Evolutionary conservation across 2,797 vertebrate genomes (phyloP).

Genomic region (Epinephelus malabaricus): DNA sequence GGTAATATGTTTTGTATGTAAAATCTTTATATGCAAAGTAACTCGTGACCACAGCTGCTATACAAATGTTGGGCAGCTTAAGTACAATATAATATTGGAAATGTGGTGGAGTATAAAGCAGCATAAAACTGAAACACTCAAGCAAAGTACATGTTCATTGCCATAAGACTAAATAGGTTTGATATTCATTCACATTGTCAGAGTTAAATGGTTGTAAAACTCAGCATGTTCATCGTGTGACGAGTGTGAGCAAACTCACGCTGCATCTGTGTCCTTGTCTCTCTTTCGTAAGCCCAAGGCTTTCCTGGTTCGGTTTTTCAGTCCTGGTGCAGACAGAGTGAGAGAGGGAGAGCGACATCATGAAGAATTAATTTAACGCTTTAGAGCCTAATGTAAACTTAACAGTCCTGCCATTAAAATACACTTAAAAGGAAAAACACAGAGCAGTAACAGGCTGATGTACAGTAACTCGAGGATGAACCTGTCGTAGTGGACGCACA

Average conservation of each 20-base stretch:
- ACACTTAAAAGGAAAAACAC: slow-evolving; percentile 43
- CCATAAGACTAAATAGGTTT: too few relatives aligned
- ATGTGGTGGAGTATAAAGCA: too few relatives aligned
- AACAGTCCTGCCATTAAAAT: slow-evolving; percentile 39
- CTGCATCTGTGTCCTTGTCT: slow-evolving; percentile 96
- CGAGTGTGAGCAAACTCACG: slow-evolving; percentile 85
- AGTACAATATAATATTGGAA: too few relatives aligned
- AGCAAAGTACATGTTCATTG: too few relatives aligned
- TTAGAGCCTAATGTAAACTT: slow-evolving; percentile 27
- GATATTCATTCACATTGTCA: slow-evolving; percentile 5
- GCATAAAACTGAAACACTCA: too few relatives aligned
- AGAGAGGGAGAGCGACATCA: slow-evolving; percentile 21
- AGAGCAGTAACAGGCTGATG: slow-evolving; percentile 26
- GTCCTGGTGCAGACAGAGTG: slow-evolving; percentile 82
- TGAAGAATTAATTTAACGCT: slow-evolving; percentile 28
- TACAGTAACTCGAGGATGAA: slow-evolving; percentile 16
- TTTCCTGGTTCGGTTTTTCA: slow-evolving; percentile 98
- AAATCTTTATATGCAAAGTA: too few relatives aligned
- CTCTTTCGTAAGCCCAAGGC: slow-evolving; percentile 97
- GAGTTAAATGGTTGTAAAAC: neutral
- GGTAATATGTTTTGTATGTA: too few relatives aligned
- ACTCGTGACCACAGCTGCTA: too few relatives aligned
- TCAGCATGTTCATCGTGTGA: neutral
- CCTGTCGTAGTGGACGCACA: neutral
- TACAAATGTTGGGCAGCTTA: too few relatives aligned